A percentile compares a stretch with the other conserved stretches of the same genome.
These are phyloP conservation scores for Hymenochirus boettgeri DNA, from an alignment of 2,113 vertebrate genomes.

Conservation along the genomic window DNA sequence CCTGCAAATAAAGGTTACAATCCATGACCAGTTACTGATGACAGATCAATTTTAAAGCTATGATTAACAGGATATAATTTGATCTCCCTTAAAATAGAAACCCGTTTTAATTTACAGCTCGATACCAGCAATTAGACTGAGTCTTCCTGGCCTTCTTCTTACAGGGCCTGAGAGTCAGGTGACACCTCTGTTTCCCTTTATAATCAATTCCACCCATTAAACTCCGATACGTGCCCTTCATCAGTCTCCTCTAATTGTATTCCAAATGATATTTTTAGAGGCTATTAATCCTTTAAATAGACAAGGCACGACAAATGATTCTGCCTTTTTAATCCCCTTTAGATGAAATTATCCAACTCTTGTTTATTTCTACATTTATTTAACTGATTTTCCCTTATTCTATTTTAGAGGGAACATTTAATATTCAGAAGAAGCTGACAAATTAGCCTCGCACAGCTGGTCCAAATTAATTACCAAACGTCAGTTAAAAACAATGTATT, in stretches of 20 bases:
- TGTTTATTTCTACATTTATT: no score
- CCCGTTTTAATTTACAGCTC: neutral
- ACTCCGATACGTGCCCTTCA: neutral
- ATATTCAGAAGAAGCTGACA: no score
- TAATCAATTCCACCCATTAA: neutral
- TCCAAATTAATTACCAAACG: no score
- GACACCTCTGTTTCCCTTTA: neutral
- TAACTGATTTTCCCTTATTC: no score
- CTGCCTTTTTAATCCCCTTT: no score
- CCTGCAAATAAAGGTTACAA: no score
- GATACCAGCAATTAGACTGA: neutral
- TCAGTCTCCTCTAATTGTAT: neutral
- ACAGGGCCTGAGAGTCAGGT: neutral
- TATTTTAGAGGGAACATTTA: no score
- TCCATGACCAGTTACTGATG: no score
- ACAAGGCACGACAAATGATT: no score
- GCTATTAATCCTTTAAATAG: neutral
- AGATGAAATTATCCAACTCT: no score
- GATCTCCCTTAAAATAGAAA: conserved; percentile 5
- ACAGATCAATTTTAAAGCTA: neutral
- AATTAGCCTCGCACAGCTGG: no score
- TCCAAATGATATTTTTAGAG: neutral
- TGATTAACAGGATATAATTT: neutral
- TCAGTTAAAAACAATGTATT: no score
- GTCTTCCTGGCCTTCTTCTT: neutral